Evolutionary conservation across 2,113 vertebrate species (phyloP).

Genomic region (Eptesicus fuscus): DNA sequence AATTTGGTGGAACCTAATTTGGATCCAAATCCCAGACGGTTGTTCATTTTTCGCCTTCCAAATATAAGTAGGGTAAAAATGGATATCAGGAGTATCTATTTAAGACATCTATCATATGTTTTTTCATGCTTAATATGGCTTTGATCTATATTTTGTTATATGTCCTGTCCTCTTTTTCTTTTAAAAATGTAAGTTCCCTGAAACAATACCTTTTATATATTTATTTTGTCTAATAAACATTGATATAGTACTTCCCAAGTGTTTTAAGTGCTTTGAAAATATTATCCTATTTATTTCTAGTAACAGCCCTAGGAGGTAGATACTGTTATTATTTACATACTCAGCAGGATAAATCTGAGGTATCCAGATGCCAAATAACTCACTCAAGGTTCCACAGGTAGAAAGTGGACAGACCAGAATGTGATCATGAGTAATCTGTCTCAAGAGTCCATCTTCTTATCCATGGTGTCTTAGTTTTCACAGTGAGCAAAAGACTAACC

Average conservation of each 20-base stretch:
- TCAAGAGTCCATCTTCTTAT: neutral
- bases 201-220: neutral
- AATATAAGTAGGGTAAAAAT: neutral
- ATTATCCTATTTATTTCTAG: neutral
- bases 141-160: neutral
- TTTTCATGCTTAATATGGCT: neutral
- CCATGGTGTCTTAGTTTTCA: neutral
- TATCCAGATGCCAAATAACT: neutral
- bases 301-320: neutral
- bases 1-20: neutral
- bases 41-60: neutral
- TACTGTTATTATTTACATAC: neutral
- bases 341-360: neutral
- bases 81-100: neutral
- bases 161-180: neutral
- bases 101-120: neutral
- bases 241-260: neutral
- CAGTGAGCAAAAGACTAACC: neutral
- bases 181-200: neutral
- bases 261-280: neutral
- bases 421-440: neutral
- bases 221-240: neutral
- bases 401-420: neutral
- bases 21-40: neutral
- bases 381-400: neutral